phyloP scores from a whole-genome alignment of 2,888 invertebrate species.

The Biston stratarius region DNA sequence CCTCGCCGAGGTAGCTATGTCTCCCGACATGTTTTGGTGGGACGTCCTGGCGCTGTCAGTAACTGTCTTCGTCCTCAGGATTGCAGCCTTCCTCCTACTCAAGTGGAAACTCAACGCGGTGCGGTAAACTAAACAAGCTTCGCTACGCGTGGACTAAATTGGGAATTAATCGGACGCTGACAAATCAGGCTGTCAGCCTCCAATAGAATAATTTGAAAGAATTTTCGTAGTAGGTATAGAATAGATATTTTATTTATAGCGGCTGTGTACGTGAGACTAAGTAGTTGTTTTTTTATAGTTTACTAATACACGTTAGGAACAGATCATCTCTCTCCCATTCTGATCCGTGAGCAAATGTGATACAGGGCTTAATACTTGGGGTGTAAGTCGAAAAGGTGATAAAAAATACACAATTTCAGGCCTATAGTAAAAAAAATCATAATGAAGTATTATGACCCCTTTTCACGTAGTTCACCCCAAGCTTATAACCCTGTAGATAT shows the following conservation, averaged over 20 bases:
- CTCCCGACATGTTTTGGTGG: conserved; percentile 93
- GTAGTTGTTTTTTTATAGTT: not conserved
- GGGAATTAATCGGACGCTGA: not conserved
- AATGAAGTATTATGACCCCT: too few relatives aligned
- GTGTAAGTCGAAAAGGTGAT: too few relatives aligned
- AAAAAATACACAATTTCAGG: too few relatives aligned
- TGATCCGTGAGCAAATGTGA: too few relatives aligned
- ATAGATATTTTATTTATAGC: not conserved
- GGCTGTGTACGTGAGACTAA: conserved; percentile 2
- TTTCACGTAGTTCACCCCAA: too few relatives aligned
- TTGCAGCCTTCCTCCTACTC: conserved; percentile 90
- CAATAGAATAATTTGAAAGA: not conserved
- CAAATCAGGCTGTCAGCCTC: not conserved
- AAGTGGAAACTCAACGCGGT: conserved; percentile 91
- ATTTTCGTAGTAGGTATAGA: not conserved
- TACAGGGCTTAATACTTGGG: too few relatives aligned
- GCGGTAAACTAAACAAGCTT: conserved; percentile 74
- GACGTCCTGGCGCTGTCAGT: conserved; percentile 91
- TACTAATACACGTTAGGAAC: not conserved
- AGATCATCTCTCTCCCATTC: too few relatives aligned
- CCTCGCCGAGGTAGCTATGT: conserved; percentile 93
- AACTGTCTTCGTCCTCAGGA: conserved; percentile 89
- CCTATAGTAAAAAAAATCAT: too few relatives aligned
- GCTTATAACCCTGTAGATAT: too few relatives aligned
- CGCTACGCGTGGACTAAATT: not conserved